Evolutionary conservation across 2,113 vertebrate genomes (phyloP).

Genomic region (Burhinus oedicnemus): DNA sequence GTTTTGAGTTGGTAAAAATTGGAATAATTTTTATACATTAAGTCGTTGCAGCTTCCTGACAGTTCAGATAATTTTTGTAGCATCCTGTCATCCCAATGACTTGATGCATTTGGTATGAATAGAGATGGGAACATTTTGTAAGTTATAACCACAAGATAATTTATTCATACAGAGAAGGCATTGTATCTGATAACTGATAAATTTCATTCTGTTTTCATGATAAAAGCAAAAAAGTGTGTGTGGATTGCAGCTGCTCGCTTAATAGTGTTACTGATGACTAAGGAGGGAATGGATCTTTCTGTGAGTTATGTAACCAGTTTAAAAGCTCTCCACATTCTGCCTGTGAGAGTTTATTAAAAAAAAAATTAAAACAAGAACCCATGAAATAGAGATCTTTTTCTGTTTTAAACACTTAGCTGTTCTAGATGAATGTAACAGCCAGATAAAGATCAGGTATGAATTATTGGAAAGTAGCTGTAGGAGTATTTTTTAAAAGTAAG

Average conservation of each 20-base stretch:
- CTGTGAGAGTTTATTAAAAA: conserved; percentile 44
- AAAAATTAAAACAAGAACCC: not conserved
- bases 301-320: conserved; percentile 61
- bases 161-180: conserved; percentile 66
- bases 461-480: conserved; percentile 21
- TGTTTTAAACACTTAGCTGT: not conserved
- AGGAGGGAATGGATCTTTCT: conserved; percentile 60
- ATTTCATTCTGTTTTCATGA: conserved; percentile 62
- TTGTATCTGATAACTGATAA: conserved; percentile 67
- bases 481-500: conserved; percentile 31
- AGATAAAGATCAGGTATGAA: conserved; percentile 28
- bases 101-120: conserved; percentile 69
- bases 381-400: not conserved
- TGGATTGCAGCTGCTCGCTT: conserved; percentile 50
- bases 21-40: conserved; percentile 38
- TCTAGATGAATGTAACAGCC: not conserved
- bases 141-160: conserved; percentile 63
- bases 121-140: conserved; percentile 65
- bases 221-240: conserved; percentile 42
- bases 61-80: conserved; percentile 58
- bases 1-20: conserved; percentile 47
- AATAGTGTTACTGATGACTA: conserved; percentile 67
- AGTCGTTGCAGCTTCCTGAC: conserved; percentile 52
- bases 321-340: conserved; percentile 48
- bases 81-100: conserved; percentile 53